Evolutionary conservation across 2,888 invertebrate genomes (phyloP).

Genomic region (Zygogramma bicolorata): DNA sequence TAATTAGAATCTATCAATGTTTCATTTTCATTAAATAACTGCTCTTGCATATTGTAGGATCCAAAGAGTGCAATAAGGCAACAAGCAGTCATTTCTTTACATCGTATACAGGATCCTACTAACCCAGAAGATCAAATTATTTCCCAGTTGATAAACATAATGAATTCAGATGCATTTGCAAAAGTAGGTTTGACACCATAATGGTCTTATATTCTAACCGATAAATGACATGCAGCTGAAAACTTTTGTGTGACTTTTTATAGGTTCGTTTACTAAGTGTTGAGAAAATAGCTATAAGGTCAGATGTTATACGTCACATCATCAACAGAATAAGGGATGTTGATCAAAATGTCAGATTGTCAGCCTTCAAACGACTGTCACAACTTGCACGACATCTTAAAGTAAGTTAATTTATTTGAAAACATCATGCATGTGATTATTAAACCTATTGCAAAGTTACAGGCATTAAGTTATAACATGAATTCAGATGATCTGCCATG

Average conservation of each 20-base stretch:
- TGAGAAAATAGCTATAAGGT: constrained; percentile 79
- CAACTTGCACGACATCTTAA: constrained; percentile 48
- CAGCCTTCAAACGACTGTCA: constrained; percentile 65
- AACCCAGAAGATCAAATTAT: constrained; percentile 83
- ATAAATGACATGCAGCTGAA: no score
- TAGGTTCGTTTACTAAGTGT: constrained; percentile 73
- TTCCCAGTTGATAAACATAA: constrained; percentile 77
- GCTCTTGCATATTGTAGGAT: constrained; percentile 69
- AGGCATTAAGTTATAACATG: neutral
- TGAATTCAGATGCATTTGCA: constrained; percentile 80
- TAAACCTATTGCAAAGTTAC: neutral
- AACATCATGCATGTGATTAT: neutral
- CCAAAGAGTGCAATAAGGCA: constrained; percentile 81
- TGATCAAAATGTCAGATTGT: constrained; percentile 79
- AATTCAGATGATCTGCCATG: neutral
- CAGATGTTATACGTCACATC: constrained; percentile 77
- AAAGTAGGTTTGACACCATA: constrained; percentile 46
- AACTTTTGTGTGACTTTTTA: no score
- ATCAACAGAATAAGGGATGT: constrained; percentile 82
- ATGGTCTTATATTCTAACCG: no score
- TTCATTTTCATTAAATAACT: neutral
- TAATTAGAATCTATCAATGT: neutral
- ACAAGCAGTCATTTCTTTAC: constrained; percentile 83
- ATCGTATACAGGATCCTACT: constrained; percentile 83
- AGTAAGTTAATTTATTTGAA: constrained; percentile 38